Base-by-base conservation (phyloP, 2,797 vertebrate genomes). In the Dromococcyx pavoninus region DNA sequence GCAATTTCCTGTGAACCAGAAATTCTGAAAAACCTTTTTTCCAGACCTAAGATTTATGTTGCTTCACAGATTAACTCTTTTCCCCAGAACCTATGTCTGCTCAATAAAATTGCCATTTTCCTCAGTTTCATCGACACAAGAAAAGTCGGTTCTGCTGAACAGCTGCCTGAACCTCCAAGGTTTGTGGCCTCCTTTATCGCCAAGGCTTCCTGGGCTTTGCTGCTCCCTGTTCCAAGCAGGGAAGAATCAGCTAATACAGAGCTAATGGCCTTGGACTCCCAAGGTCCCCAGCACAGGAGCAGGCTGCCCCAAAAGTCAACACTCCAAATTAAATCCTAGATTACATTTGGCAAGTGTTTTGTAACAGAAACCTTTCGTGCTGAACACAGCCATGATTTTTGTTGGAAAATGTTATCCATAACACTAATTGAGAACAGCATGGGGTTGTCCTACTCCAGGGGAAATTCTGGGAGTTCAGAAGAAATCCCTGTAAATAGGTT, bases 401-500 rank as follows among this genome's bases (percentile, higher is more conserved):
- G 51, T 48, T 82, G 78, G 77, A 93, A 90, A 92, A 91, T 71
- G 35, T 86, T 93, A 94, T 88, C 92, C 88, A 69, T 71, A 91
- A 82, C 13, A 4, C 46, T 93, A 88, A 83, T 58, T 73, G 80
- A 66, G 93, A 96, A 89, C 67, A 95, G 74, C 64, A 86, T 64
- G 91, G 74, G 74, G 76, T 67, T 96, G 94, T 88, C 80, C 92
- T 53, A 91, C 91, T 94, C 70, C 67, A 90, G 86, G 82, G 89
- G 67, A 95, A 95, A 92, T 86, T 84, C 83, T 93, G 60, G 56
- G 71, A 94, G 76, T 91, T 96, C 89, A 91, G 87, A 91, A 95
- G 89, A 96, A 89, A 93, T 90, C 77, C 67, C 88, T 91, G 86
- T 88, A 96, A 91, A 94, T 43, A 91, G 77, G 85, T 91, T 95